Conservation (phyloP, 2,888 invertebrate species). For the Spodoptera exigua region DNA sequence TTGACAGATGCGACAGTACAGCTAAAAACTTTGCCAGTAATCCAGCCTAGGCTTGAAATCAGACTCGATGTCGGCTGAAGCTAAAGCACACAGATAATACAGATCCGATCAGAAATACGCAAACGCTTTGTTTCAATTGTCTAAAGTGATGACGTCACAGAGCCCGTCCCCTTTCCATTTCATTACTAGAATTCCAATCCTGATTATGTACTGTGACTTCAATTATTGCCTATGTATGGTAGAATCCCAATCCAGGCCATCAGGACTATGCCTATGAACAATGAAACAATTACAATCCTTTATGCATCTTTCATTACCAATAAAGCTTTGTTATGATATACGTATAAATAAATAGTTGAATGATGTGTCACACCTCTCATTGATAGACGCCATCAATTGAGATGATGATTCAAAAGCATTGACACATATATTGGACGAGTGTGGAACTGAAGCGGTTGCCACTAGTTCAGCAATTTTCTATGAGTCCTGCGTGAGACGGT, state of each 20-base stretch:
- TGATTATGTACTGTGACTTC: neutral
- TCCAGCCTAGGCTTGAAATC: too few species aligned
- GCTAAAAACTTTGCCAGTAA: neutral
- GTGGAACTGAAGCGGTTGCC: constrained; percentile 61
- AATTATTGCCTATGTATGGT: neutral
- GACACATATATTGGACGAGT: constrained; percentile 54
- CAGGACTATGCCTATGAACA: constrained; percentile 17
- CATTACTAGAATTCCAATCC: neutral
- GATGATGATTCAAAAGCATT: constrained; percentile 79
- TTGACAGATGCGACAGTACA: neutral
- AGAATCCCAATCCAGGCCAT: too few species aligned
- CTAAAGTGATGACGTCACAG: too few species aligned
- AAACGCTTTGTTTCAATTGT: too few species aligned
- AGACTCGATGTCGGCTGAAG: too few species aligned
- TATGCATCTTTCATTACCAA: constrained; percentile 29
- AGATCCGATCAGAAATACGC: too few species aligned
- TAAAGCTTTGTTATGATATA: constrained; percentile 22
- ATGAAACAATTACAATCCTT: constrained; percentile 27
- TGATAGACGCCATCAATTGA: constrained; percentile 71
- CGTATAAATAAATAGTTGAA: constrained; percentile 43
- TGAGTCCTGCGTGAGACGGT: constrained; percentile 11
- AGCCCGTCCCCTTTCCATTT: too few species aligned
- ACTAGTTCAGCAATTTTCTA: constrained; percentile 49
- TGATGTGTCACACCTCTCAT: constrained; percentile 63
- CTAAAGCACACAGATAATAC: too few species aligned